These are phyloP conservation scores for Ruditapes philippinarum DNA, from an alignment of 1,140 invertebrate species.

Conservation along the genomic window DNA sequence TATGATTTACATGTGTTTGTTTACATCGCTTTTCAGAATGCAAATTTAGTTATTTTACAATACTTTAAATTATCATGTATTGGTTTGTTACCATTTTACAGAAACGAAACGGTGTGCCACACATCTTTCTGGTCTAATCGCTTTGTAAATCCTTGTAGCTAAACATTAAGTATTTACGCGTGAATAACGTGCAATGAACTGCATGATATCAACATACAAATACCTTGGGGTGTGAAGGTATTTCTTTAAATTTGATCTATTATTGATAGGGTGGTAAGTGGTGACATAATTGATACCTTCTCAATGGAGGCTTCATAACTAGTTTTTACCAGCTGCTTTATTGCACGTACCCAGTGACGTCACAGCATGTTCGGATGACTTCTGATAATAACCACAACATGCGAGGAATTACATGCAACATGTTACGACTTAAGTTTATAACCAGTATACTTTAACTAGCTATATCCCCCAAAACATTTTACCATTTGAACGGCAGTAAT, in stretches of 20 bases:
- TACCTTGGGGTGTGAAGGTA: not conserved
- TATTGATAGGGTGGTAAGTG: not conserved
- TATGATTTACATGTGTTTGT: too few relatives aligned
- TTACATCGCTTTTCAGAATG: too few relatives aligned
- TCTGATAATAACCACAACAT: slow-evolving; percentile 15
- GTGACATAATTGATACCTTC: not conserved
- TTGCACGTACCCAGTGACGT: slow-evolving; percentile 34
- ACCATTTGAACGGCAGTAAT: slow-evolving; percentile 23
- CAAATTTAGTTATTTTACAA: too few relatives aligned
- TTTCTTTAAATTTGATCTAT: not conserved
- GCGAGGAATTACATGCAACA: slow-evolving; percentile 27
- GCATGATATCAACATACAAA: too few relatives aligned
- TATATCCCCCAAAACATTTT: not conserved
- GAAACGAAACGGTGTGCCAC: too few relatives aligned
- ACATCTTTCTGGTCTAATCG: too few relatives aligned
- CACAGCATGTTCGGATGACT: slow-evolving; percentile 43
- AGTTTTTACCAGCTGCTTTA: slow-evolving; percentile 28
- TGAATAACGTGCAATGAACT: too few relatives aligned
- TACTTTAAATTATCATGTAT: too few relatives aligned
- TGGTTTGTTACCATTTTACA: too few relatives aligned
- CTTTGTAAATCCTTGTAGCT: too few relatives aligned
- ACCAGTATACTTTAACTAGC: not conserved
- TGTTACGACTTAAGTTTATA: slow-evolving; percentile 11
- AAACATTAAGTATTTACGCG: too few relatives aligned
- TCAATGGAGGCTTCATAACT: not conserved